phyloP scores from a whole-genome alignment of 2,113 vertebrate species.

The Anolis carolinensis region DNA sequence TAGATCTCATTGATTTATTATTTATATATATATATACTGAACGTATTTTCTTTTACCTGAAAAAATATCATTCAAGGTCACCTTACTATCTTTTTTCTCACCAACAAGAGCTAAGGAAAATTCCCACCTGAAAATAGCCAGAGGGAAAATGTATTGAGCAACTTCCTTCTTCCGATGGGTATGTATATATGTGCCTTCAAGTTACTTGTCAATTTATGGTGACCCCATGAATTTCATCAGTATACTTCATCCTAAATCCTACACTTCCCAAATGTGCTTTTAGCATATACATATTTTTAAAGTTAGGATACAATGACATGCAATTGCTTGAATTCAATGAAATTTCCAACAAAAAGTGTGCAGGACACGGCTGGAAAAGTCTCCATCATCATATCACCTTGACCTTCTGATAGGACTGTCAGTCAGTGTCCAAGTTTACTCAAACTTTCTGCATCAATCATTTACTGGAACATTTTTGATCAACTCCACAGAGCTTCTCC shows the following conservation, averaged over 20 bases:
- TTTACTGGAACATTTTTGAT: neutral
- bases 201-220: too few species aligned
- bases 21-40: neutral
- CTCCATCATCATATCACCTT: neutral
- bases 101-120: too few species aligned
- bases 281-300: neutral
- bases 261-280: neutral
- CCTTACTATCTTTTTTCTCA: neutral
- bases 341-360: neutral
- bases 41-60: neutral
- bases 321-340: neutral
- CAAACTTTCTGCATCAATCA: fast-evolving
- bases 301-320: too few species aligned
- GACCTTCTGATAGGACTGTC: neutral
- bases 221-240: too few species aligned
- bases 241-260: neutral
- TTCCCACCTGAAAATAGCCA: neutral
- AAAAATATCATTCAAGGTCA: neutral
- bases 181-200: too few species aligned
- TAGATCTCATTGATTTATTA: neutral
- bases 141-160: neutral
- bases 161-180: neutral
- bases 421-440: fast-evolving
- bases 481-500: neutral
- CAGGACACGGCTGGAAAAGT: neutral